Evolutionary conservation across 1,140 invertebrate species (phyloP), one percentile per base, ranked within the genome.

Genomic region (Physella acuta): DNA sequence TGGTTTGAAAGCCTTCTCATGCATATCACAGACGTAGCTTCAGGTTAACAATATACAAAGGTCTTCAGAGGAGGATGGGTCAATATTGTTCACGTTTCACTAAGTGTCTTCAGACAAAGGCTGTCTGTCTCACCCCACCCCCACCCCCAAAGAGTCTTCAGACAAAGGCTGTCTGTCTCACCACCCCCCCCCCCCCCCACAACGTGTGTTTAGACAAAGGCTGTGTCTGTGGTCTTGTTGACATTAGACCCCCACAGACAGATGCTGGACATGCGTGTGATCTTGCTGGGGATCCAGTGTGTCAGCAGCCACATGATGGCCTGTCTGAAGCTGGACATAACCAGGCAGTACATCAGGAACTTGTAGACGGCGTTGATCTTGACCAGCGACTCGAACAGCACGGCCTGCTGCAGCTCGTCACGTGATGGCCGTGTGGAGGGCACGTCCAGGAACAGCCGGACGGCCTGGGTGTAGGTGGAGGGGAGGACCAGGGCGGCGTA

Each of bases 331-430:
- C 64, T 67, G 0, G 51, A 33, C 64, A 67, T 67, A 3, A 39
- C 5, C 11, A 67, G 3, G 1, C 26, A 11, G 28, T 67, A 67
- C 8, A 55, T 14, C 20, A 67, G 31, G 5, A 55, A 8, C 52
- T 67, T 67, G 53, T 67, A 67, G 3, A 36, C 51, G n/a, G 64
- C 51, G 52, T 67, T 55, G 1, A 67, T 3, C 17, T 56, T 55
- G 16, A 67, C 26, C 24, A 67, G 36, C 16, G 51, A n/a, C 34
- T 67, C 64, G n/a, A 55, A 67, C 2, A 67, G 26, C 11, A 67
- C 56, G n/a, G 64, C 64, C 37, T 33, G 34, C 33, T 67, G 64
- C 17, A 67, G 55, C 16, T 3, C 31, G 1, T 30, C 17, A n/a
- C 11, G 1, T 28, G 52, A 36, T 3, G 64, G 64, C 20, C 64